A percentile compares a stretch with the other conserved stretches of the same genome.
Conservation (phyloP, 2,888 invertebrate species). For the Drosophila meridionalis region DNA sequence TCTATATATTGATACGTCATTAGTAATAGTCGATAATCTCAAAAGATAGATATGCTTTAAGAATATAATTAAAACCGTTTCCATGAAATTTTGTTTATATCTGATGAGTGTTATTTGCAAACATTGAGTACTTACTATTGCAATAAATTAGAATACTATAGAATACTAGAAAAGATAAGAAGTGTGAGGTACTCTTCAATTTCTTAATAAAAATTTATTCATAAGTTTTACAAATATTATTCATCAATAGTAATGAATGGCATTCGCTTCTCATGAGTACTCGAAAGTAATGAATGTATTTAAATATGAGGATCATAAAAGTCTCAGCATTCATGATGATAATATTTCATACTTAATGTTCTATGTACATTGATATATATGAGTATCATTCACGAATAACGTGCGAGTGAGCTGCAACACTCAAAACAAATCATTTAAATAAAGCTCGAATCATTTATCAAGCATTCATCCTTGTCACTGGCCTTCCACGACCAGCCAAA, state of each 20-base stretch:
- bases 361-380: background rate
- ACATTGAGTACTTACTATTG: background rate
- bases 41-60: background rate
- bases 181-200: background rate
- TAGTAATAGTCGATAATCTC: background rate
- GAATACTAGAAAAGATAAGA: background rate
- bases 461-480: constrained; percentile 42
- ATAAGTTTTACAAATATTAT: background rate
- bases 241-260: constrained; percentile 4
- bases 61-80: background rate
- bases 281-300: background rate
- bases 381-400: constrained; percentile 18
- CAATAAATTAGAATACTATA: background rate
- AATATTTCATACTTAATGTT: constrained; percentile 8
- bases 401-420: constrained; percentile 1
- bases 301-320: background rate
- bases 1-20: background rate
- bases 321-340: background rate
- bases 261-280: background rate
- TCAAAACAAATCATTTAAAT: constrained; percentile 20
- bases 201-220: background rate
- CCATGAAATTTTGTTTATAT: background rate
- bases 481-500: constrained; percentile 33
- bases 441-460: constrained; percentile 42
- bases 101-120: background rate